A percentile compares a stretch with the other conserved stretches of the same genome.
Conservation (phyloP, 2,113 vertebrate genomes). For the Eurystomus gularis region DNA sequence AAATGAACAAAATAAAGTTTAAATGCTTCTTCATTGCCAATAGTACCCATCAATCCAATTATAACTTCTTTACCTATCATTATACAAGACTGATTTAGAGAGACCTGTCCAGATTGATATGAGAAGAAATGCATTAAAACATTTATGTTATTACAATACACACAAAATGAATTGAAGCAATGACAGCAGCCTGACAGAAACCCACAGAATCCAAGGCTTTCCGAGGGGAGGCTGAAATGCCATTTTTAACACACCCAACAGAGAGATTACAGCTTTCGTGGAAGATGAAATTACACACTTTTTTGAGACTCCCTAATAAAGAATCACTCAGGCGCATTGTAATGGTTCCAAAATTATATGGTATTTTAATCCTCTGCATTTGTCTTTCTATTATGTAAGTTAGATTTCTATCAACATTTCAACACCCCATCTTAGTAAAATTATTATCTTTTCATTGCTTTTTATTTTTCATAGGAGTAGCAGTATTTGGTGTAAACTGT, state of each 20-base stretch:
- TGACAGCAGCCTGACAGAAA: slow-evolving; percentile 24
- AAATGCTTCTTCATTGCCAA: neutral
- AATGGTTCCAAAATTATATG: slow-evolving; percentile 43
- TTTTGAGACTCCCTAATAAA: slow-evolving; percentile 31
- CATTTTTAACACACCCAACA: slow-evolving; percentile 23
- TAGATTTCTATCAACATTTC: slow-evolving; percentile 48
- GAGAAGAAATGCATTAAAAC: slow-evolving; percentile 32
- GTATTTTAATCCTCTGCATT: slow-evolving; percentile 37
- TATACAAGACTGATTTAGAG: slow-evolving; percentile 9
- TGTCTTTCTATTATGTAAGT: slow-evolving; percentile 37
- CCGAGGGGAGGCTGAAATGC: slow-evolving; percentile 7
- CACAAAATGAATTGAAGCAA: slow-evolving; percentile 19
- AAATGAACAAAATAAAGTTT: slow-evolving; percentile 34
- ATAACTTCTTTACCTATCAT: neutral
- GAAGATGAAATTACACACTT: slow-evolving; percentile 37
- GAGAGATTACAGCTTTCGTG: slow-evolving; percentile 6
- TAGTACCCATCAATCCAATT: neutral
- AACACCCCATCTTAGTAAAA: neutral
- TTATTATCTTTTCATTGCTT: neutral
- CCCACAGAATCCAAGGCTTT: slow-evolving; percentile 30
- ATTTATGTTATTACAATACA: neutral
- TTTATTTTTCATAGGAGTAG: neutral
- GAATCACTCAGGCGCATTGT: slow-evolving; percentile 18
- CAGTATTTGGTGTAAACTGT: neutral
- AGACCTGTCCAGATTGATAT: neutral